These are phyloP conservation scores for Eurosta solidaginis DNA, from an alignment of 1,140 invertebrate genomes.

Conservation along the genomic window DNA sequence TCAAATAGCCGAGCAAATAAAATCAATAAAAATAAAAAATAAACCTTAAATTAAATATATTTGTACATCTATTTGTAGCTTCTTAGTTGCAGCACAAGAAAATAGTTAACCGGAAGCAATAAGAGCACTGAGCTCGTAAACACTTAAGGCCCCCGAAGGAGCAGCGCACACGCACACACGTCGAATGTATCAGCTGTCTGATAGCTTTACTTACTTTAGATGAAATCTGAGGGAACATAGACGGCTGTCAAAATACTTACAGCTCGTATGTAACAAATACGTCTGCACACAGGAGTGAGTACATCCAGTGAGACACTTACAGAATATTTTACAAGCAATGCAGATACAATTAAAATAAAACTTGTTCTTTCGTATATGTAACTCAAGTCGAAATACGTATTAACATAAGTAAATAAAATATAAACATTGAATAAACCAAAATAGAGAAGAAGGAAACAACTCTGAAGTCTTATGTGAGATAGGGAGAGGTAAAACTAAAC, in stretches of 20 bases:
- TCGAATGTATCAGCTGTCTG: not conserved
- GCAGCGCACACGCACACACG: not conserved
- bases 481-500: too few relatives aligned
- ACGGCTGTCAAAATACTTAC: not conserved
- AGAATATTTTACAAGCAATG: not conserved
- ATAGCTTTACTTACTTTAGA: not conserved
- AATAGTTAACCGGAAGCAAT: not conserved
- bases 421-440: too few relatives aligned
- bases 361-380: constrained; percentile 22
- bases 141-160: not conserved
- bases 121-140: not conserved
- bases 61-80: too few relatives aligned
- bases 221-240: not conserved
- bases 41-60: too few relatives aligned
- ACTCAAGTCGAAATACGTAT: constrained; percentile 13
- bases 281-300: not conserved
- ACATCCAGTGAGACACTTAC: not conserved
- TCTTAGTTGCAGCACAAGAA: not conserved
- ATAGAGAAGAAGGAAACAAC: not conserved
- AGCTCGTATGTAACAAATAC: not conserved
- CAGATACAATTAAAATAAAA: constrained; percentile 6
- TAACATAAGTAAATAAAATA: not conserved
- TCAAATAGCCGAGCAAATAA: too few relatives aligned
- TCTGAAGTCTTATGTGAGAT: too few relatives aligned
- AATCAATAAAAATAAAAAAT: too few relatives aligned